Conservation (phyloP, 2,113 vertebrate species). For the Murina feae region DNA sequence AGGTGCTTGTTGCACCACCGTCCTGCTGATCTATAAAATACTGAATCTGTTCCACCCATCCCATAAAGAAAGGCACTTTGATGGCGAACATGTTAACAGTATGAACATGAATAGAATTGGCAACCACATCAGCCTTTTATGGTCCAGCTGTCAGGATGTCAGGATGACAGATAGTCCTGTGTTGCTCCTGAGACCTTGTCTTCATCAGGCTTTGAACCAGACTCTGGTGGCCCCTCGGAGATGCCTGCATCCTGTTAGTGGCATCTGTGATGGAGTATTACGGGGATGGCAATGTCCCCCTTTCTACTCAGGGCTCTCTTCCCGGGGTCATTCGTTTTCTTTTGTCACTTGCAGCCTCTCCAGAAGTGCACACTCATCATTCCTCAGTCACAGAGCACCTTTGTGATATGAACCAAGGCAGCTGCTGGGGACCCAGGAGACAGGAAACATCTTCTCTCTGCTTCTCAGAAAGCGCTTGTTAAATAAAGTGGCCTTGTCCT, state of each 20-base stretch:
- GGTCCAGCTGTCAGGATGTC: constrained; percentile 39
- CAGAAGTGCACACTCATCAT: neutral
- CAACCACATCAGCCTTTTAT: constrained; percentile 11
- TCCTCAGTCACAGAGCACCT: constrained; percentile 40
- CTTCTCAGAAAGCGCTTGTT: constrained; percentile 45
- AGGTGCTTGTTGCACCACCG: neutral
- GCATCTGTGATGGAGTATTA: constrained; percentile 39
- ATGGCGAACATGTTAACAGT: constrained; percentile 14
- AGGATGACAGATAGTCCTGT: constrained; percentile 51
- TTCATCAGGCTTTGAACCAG: constrained; percentile 52
- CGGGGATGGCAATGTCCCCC: neutral
- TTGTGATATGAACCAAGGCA: constrained; percentile 41
- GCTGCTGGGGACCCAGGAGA: neutral
- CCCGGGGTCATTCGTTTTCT: constrained; percentile 11
- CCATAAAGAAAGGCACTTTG: constrained; percentile 1
- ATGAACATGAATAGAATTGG: constrained; percentile 10
- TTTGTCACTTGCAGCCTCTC: neutral
- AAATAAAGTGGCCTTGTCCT: constrained; percentile 3
- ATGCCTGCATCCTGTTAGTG: constrained; percentile 23
- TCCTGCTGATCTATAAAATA: neutral
- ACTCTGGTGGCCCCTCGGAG: neutral
- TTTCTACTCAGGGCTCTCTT: neutral
- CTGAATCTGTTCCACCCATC: neutral
- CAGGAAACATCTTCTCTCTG: neutral
- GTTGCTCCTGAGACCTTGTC: neutral